Base-by-base conservation (phyloP, 2,888 invertebrate species). In the Gisinianus flammeolus region DNA sequence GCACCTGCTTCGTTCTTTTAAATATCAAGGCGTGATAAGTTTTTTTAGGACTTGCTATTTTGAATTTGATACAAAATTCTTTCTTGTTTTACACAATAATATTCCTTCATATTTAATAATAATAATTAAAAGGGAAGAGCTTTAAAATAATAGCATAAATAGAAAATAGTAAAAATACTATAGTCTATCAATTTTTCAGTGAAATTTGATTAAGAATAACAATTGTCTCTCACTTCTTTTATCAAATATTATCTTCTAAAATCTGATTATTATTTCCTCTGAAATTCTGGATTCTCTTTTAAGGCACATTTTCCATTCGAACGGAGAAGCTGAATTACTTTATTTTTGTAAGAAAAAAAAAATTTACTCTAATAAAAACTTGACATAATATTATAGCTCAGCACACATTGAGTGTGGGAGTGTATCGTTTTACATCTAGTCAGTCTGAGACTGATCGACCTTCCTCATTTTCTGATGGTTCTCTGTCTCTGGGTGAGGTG, bases 401-500 rank as follows among this genome's bases (percentile, higher is more conserved):
- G 62, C 70, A 76, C 69, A 80, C 80, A 54, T 80, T 80, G 67
- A 80, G 67, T 31, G 76, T 80, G 54, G 78, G 78, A 78, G 78
- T 80, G 74, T 76, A 78, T 56, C 78, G 80, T 73, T 75, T 71
- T 24, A 56, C 24, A 66, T 71, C 35, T 79, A 77, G 78, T 79
- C 79, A 79, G 71, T 81, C 79, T 12, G 80, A 80, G 28, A 71
- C 79, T 24, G 76, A 73, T 66, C 80, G 66, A 26, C 79, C 72
- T 24, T 81, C 79, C 24, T 81, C 79, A 44, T 70, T 72, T 76
- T 79, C 79, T 24, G 77, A 76, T 56, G 77, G 79, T 52, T 79
- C 81, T 64, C 81, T 71, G 54, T 81, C 81, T 69, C 79, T 58
- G 24, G 79, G 81, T 28, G 79, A 80, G 12, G 79, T 80, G 62